Percentiles rank a stretch among this genome's conserved stretches.
phyloP scores from a whole-genome alignment of 2,113 vertebrate species.

The Galemys pyrenaicus region DNA sequence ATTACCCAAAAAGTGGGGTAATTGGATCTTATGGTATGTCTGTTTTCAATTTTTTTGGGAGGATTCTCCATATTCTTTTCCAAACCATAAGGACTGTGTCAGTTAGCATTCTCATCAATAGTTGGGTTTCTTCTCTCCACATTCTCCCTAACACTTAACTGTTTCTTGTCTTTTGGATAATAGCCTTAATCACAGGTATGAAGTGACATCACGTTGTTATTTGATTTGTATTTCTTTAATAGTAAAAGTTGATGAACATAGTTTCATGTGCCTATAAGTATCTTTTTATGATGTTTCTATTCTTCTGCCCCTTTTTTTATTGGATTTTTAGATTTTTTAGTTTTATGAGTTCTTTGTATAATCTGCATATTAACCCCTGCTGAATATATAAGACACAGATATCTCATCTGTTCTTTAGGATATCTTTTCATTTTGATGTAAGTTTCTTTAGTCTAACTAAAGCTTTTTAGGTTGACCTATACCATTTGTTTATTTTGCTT shows the following conservation, averaged over 20 bases:
- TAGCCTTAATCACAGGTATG: background rate
- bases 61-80: background rate
- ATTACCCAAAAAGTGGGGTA: background rate
- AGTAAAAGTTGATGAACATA: background rate
- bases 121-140: background rate
- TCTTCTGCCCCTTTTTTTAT: background rate
- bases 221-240: background rate
- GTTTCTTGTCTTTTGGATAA: background rate
- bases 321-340: background rate
- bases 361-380: background rate
- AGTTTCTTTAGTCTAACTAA: background rate
- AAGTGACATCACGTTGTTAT: background rate
- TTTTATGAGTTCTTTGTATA: background rate
- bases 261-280: background rate
- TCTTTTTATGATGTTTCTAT: background rate
- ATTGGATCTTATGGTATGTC: background rate
- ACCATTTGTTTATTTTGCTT: background rate
- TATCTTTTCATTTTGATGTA: background rate
- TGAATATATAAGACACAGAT: background rate
- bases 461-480: background rate
- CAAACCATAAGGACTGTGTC: background rate
- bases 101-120: background rate
- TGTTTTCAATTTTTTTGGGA: background rate
- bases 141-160: background rate
- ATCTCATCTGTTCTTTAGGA: background rate